Conservation (phyloP, 2,888 invertebrate genomes). For the Scaptomyza polygonia region DNA sequence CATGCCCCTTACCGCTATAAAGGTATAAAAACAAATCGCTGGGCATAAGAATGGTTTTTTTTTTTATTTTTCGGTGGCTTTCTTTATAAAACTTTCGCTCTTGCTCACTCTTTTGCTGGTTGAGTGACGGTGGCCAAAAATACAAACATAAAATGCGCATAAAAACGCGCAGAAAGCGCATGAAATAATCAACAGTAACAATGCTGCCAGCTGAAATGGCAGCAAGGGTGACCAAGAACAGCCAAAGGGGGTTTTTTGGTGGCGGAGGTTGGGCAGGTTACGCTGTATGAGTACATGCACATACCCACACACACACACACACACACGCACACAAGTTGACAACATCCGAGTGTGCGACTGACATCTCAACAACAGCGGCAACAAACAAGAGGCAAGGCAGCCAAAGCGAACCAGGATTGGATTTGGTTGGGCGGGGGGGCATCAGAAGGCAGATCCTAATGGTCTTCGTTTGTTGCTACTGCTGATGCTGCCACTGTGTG, state of each 20-base stretch:
- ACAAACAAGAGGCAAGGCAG: slow-evolving; percentile 33
- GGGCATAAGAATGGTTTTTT: slow-evolving; percentile 37
- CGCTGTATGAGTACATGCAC: slow-evolving; percentile 10
- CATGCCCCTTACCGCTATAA: slow-evolving; percentile 10
- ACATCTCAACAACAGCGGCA: slow-evolving; percentile 68
- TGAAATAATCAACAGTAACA: slow-evolving; percentile 77
- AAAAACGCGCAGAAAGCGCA: slow-evolving; percentile 75
- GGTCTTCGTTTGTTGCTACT: slow-evolving; percentile 64
- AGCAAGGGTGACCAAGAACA: slow-evolving; percentile 38
- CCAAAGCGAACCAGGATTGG: neutral
- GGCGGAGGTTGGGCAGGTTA: neutral
- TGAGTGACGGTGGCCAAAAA: slow-evolving; percentile 53
- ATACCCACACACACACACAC: slow-evolving; percentile 5
- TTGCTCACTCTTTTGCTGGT: neutral
- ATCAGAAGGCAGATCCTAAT: slow-evolving; percentile 55
- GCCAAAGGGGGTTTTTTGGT: neutral
- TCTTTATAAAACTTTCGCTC: slow-evolving; percentile 37
- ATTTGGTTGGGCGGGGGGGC: neutral
- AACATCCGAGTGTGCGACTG: slow-evolving; percentile 74
- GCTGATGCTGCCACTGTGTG: slow-evolving; percentile 47
- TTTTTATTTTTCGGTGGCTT: slow-evolving; percentile 31
- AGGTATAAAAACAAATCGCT: slow-evolving; percentile 29
- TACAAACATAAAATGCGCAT: slow-evolving; percentile 78
- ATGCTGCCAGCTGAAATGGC: slow-evolving; percentile 47
- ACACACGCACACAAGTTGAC: slow-evolving; percentile 62